Evolutionary conservation across 1,140 invertebrate genomes (phyloP), one percentile per base, ranked within the genome.

Genomic region (Dendroctonus valens): DNA sequence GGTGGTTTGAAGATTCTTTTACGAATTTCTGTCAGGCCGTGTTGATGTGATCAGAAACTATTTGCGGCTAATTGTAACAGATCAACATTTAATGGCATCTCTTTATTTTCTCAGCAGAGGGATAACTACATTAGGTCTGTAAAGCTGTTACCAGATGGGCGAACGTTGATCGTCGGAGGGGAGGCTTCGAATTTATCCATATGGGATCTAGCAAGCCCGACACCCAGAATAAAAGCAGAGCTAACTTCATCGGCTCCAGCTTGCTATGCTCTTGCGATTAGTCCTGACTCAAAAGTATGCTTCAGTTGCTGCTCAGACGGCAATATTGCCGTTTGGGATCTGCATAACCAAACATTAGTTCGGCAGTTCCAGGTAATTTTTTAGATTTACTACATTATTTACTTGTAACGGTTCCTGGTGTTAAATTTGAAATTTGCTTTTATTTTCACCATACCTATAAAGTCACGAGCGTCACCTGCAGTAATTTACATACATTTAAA

Each of bases 291-390:
- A 0, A 95, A 97, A 82, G 91, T 91, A 73, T 97, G 96, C 83
- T 98, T 97, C 81, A 96, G 93, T 76, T 98, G 96, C 80, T 97
- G 95, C 83, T 95, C 93, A 69, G 96, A 98, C 80, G 96, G 96
- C 26, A 94, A 97, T 79, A 97, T 98, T 69, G 92, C 94, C 5
- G 94, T 98, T 14, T 98, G 95, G 94, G 95, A 98, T 81, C 81
- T 98, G 0, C 93, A 95, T 78, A 97, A 95, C 80, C 93, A 97
- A 81, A 89, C 90, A 4, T 81, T 97, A 71, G 93, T 98, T 41
- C 83, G 94, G 71, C 94, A 97, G 77, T 93, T 96, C 81, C 94
- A 88, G 87, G 96, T 68, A 51, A 7, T 65, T 52, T 52, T 52
- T 52, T 14, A 5, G 5, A 52, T 14, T 3, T 5, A 52, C n/a